These are phyloP conservation scores for Melipona quadrifasciata DNA, from an alignment of 1,140 invertebrate genomes.

Conservation along the genomic window DNA sequence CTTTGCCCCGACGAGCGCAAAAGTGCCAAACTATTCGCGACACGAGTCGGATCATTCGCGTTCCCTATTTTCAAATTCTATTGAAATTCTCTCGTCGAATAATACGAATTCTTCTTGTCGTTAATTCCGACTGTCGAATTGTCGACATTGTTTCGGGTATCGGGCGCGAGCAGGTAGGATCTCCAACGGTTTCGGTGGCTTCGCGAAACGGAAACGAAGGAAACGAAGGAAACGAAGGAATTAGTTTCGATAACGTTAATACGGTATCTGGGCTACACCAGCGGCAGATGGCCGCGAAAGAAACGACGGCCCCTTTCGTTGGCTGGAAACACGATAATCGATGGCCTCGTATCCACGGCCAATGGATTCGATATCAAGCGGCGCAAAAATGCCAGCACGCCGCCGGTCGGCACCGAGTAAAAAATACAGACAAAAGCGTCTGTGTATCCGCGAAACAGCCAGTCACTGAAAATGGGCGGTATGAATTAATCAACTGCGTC, in stretches of 20 bases:
- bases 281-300: constrained; percentile 7
- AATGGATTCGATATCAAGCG: constrained; percentile 56
- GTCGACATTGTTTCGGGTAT: not conserved
- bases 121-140: not conserved
- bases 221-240: not conserved
- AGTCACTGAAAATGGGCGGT: constrained; percentile 48
- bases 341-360: constrained; percentile 25
- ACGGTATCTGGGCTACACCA: constrained; percentile 30
- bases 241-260: constrained; percentile 12
- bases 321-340: constrained; percentile 52
- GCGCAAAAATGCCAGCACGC: constrained; percentile 40
- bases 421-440: constrained; percentile 52
- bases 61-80: not conserved
- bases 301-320: constrained; percentile 37
- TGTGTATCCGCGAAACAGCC: constrained; percentile 32
- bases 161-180: too few relatives aligned
- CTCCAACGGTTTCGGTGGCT: not conserved
- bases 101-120: not conserved
- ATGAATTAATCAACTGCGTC: constrained; percentile 63
- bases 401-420: constrained; percentile 10
- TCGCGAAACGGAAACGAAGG: too few relatives aligned
- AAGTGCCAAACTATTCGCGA: not conserved
- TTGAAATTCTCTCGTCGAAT: not conserved
- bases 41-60: not conserved
- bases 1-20: not conserved